Conservation (phyloP, 2,888 invertebrate species). For the Onthophagus sagittarius region DNA sequence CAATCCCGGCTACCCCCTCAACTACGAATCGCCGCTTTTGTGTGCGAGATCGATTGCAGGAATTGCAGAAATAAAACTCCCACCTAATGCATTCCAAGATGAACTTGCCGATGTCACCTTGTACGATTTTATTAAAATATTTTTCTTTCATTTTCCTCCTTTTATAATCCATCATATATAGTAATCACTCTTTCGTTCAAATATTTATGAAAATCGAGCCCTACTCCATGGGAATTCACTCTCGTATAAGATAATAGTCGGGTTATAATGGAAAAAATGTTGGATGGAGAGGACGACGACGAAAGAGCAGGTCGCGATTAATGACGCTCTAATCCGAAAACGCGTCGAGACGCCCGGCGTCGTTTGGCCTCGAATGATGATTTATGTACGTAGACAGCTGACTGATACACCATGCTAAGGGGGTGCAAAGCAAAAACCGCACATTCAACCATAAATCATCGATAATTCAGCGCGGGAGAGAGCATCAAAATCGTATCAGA, state of each 20-base stretch:
- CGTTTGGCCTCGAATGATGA: conserved; percentile 45
- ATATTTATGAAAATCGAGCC: conserved; percentile 10
- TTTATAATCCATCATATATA: neutral
- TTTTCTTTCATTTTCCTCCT: neutral
- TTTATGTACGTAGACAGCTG: conserved; percentile 43
- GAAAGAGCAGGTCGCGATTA: conserved; percentile 35
- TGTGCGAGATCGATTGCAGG: neutral
- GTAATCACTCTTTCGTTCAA: neutral
- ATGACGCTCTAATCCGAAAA: conserved; percentile 40
- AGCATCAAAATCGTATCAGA: conserved; percentile 43
- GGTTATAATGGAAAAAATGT: conserved; percentile 6
- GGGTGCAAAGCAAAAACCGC: conserved; percentile 41
- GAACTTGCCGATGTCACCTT: neutral
- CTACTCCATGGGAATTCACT: neutral
- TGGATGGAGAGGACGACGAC: neutral
- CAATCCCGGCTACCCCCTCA: neutral
- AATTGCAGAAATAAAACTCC: neutral
- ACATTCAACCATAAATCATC: conserved; percentile 46
- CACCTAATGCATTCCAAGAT: neutral
- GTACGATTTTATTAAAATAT: too few relatives aligned
- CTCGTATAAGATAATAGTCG: conserved; percentile 6
- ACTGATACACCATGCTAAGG: conserved; percentile 48
- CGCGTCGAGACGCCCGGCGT: conserved; percentile 33
- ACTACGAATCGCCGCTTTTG: neutral
- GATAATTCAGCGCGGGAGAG: conserved; percentile 45